A percentile compares a stretch with the other conserved stretches of the same genome.
Evolutionary conservation across 1,140 invertebrate species (phyloP).

Genomic region (Oppia nitens): DNA sequence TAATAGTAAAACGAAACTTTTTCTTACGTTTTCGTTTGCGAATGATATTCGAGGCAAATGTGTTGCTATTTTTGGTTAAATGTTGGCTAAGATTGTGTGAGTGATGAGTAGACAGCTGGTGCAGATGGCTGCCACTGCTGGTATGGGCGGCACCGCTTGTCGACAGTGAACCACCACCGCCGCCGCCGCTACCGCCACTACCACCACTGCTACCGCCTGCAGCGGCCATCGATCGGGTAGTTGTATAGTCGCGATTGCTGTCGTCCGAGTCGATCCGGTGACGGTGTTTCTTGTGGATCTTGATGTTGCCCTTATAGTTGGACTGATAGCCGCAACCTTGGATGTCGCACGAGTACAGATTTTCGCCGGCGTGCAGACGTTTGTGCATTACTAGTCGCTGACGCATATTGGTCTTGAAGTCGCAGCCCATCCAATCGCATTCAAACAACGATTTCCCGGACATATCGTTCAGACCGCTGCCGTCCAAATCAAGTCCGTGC

Average conservation of each 20-base stretch:
- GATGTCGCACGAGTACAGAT: conserved; percentile 5
- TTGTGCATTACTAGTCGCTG: conserved; percentile 12
- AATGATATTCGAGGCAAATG: not conserved
- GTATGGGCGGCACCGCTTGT: not conserved
- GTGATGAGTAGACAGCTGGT: too few relatives aligned
- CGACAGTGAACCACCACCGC: too few relatives aligned
- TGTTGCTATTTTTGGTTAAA: not conserved
- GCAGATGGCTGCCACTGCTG: not conserved
- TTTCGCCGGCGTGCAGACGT: conserved; percentile 1
- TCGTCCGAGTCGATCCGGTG: conserved; percentile 3
- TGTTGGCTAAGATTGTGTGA: not conserved
- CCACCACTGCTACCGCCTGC: too few relatives aligned
- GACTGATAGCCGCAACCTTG: conserved; percentile 12
- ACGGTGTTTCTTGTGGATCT: conserved; percentile 15
- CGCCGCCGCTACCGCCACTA: too few relatives aligned
- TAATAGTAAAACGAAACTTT: not conserved
- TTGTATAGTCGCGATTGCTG: not conserved
- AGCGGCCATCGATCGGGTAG: too few relatives aligned
- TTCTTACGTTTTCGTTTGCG: not conserved
- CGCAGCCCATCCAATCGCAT: conserved; percentile 8
- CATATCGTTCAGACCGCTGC: not conserved
- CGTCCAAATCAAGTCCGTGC: not conserved
- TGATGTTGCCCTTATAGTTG: conserved; percentile 16
- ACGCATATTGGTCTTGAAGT: conserved; percentile 7
- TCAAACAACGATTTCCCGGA: conserved; percentile 4